Evolutionary conservation across 2,113 vertebrate species (phyloP), one percentile per base, ranked within the genome.

Genomic region (Procapra przewalskii): DNA sequence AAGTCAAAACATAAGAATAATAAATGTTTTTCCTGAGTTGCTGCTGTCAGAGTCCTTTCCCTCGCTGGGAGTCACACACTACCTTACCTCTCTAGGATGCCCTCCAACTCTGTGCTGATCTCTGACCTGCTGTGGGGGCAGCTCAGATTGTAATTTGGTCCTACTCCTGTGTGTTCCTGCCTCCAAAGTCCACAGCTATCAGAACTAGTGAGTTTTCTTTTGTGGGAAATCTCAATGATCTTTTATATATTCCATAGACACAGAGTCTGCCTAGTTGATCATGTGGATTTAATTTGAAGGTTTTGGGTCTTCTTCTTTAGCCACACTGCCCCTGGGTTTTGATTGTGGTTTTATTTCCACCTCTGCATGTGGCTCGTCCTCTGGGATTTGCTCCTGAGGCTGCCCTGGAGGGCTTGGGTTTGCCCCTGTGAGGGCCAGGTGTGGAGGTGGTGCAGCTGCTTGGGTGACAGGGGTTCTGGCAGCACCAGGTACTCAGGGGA

Each of bases 61-160:
- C 7, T 19, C 0, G 0, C 62, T 67, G 62, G 62, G 16, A 67
- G 62, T n/a, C 33, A 67, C 16, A n/a, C 0, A 19, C 16, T 2
- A 67, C 62, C 62, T n/a, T 8, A 33, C 60, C 29, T 33, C 60
- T 31, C 60, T 62, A 33, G 60, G 33, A 67, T 67, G 64, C 16
- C 16, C 16, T 67, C 33, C 33, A 67, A 7, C 64, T n/a, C 33
- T n/a, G 33, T 67, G 33, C 7, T 67, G 62, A n/a, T n/a, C 33
- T 67, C 64, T 19, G 16, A n/a, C 64, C 64, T 67, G 16, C 64
- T 67, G 16, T 19, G 16, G 33, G 64, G 33, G 4, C 33, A n/a
- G 33, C 64, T 67, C 33, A 19, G 33, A 67, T 67, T 67, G 16
- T n/a, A n/a, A 19, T 5, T 33, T n/a, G 33, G 64, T 10, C 64